Percentiles rank a stretch among this genome's conserved stretches.
phyloP scores from a whole-genome alignment of 2,888 invertebrate species.

The Drosophila greeni region DNA sequence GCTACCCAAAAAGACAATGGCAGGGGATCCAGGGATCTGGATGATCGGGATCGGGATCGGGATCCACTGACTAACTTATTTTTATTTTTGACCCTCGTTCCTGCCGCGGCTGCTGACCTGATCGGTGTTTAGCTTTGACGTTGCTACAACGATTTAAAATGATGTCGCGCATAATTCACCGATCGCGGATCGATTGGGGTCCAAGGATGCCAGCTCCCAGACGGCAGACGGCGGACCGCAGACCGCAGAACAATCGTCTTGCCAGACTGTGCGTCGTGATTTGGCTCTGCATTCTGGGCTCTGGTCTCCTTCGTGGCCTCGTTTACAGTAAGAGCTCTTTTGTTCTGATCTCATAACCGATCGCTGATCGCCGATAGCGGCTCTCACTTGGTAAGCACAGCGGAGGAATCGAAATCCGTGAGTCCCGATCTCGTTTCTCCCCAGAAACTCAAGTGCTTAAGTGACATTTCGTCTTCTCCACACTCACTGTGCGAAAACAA shows the following conservation, averaged over 20 bases:
- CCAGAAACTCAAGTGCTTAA: conserved; percentile 64
- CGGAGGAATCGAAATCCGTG: conserved; percentile 29
- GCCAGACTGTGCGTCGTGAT: conserved; percentile 68
- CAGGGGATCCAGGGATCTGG: conserved; percentile 18
- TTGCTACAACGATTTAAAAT: conserved; percentile 74
- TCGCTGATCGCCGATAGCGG: conserved; percentile 61
- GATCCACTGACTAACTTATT: conserved; percentile 22
- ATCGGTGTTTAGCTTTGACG: conserved; percentile 74
- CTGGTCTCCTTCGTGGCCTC: conserved; percentile 38
- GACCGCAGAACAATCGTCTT: conserved; percentile 42
- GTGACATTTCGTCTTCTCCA: conserved; percentile 64
- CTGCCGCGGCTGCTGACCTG: conserved; percentile 51
- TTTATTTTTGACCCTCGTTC: conserved; percentile 30
- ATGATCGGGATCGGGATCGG: conserved; percentile 16
- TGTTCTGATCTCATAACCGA: conserved; percentile 73
- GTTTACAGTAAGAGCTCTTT: conserved; percentile 72
- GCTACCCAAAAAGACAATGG: conserved; percentile 54
- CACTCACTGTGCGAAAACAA: conserved; percentile 1
- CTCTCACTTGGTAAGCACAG: conserved; percentile 62
- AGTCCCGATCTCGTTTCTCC: conserved; percentile 34
- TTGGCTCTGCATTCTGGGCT: conserved; percentile 26
- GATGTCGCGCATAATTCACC: conserved; percentile 76
- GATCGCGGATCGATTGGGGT: conserved; percentile 53
- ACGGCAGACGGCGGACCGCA: conserved; percentile 33
- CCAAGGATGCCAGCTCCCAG: conserved; percentile 40